Conservation (phyloP, 2,888 invertebrate genomes). For the Drosophila diplacantha region DNA sequence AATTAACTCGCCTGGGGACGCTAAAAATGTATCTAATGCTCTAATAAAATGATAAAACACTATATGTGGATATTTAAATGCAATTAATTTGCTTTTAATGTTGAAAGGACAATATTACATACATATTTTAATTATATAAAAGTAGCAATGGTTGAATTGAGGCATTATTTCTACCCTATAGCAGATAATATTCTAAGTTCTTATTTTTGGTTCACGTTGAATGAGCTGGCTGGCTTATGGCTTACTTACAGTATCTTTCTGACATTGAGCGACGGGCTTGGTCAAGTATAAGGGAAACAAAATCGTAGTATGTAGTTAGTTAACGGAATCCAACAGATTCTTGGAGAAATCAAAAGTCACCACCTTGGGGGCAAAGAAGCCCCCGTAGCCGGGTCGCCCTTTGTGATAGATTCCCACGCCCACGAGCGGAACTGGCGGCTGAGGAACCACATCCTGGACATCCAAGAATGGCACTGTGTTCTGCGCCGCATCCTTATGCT, state of each 20-base stretch:
- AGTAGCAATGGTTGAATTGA: background rate
- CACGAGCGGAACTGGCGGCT: conserved; percentile 83
- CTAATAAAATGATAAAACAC: background rate
- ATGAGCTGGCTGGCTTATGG: background rate
- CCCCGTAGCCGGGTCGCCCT: conserved; percentile 84
- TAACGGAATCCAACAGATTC: background rate
- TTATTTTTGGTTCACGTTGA: background rate
- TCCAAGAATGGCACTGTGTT: conserved; percentile 90
- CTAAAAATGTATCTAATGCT: background rate
- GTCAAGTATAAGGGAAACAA: background rate
- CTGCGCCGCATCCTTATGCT: conserved; percentile 87
- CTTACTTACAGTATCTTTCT: background rate
- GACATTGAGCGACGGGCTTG: background rate
- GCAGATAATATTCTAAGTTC: background rate
- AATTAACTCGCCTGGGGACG: background rate
- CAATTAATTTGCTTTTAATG: background rate
- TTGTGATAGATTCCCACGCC: conserved; percentile 89
- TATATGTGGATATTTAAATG: background rate
- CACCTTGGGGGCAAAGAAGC: conserved; percentile 86
- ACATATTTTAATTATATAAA: background rate
- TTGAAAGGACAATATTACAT: too few species aligned
- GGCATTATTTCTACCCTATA: background rate
- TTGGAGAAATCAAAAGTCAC: conserved; percentile 82
- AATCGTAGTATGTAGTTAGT: background rate
- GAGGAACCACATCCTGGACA: conserved; percentile 84